These are phyloP conservation scores for Elmis aenea DNA, from an alignment of 2,888 invertebrate species.

Conservation along the genomic window DNA sequence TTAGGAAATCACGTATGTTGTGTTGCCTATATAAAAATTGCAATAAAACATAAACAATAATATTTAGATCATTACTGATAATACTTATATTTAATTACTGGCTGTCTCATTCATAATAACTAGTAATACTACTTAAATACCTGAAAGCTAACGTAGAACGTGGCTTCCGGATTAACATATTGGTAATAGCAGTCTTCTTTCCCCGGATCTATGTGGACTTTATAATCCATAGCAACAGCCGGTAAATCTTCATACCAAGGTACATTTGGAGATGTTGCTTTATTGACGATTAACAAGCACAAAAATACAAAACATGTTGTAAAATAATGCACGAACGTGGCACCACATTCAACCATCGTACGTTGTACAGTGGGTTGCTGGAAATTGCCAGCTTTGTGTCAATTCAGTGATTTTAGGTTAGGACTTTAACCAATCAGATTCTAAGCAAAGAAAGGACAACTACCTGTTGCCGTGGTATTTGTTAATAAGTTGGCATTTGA, in stretches of 20 bases:
- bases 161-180: conserved; percentile 86
- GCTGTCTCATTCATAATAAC: background rate
- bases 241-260: conserved; percentile 86
- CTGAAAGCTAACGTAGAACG: conserved; percentile 91
- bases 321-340: conserved; percentile 14
- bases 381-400: too few species aligned
- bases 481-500: too few species aligned
- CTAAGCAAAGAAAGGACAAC: too few species aligned
- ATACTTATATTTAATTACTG: too few species aligned
- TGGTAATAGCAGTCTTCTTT: conserved; percentile 94
- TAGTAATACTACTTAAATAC: conserved; percentile 48
- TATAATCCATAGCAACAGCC: conserved; percentile 93
- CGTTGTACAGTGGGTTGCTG: too few species aligned
- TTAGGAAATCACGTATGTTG: too few species aligned
- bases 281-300: conserved; percentile 5
- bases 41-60: too few species aligned
- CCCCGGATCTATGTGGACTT: conserved; percentile 91
- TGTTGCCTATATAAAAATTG: too few species aligned
- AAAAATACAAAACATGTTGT: conserved; percentile 9
- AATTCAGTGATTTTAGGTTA: too few species aligned
- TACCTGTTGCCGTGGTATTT: too few species aligned
- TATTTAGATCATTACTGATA: too few species aligned
- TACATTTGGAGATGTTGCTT: conserved; percentile 45
- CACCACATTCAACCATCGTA: conserved; percentile 7
- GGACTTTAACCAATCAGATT: too few species aligned